Evolutionary conservation across 2,888 invertebrate species (phyloP).

Genomic region (Pheosia tremula): DNA sequence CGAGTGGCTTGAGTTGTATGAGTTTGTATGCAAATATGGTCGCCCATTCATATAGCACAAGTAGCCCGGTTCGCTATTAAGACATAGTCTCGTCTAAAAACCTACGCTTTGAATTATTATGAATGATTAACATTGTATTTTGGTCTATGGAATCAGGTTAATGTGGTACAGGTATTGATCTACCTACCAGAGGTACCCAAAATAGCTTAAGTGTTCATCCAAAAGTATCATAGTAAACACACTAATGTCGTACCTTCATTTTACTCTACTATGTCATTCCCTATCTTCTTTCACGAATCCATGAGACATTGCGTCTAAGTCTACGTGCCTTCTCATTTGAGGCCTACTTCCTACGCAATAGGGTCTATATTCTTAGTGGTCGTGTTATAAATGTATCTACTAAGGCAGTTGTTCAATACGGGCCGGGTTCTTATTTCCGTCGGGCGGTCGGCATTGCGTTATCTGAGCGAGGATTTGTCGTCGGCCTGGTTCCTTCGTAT

Average conservation of each 20-base stretch:
- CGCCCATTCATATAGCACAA: constrained; percentile 23
- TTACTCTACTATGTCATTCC: constrained; percentile 27
- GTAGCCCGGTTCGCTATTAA: constrained; percentile 21
- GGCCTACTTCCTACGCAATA: constrained; percentile 15
- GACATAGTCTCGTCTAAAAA: constrained; percentile 4
- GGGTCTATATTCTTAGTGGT: constrained; percentile 24
- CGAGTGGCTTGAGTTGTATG: constrained; percentile 27
- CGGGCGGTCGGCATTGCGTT: constrained; percentile 42
- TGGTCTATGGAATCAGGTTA: background rate
- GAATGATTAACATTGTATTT: background rate
- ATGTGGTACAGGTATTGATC: background rate
- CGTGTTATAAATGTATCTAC: constrained; percentile 19
- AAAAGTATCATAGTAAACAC: background rate
- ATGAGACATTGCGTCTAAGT: constrained; percentile 30
- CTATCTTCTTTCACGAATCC: constrained; percentile 26
- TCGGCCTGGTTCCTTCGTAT: constrained; percentile 42
- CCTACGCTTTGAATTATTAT: background rate
- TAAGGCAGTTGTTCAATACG: constrained; percentile 30
- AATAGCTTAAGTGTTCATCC: background rate
- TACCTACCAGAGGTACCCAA: background rate
- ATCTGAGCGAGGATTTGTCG: constrained; percentile 51
- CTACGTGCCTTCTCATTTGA: background rate
- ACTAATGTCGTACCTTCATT: constrained; percentile 3
- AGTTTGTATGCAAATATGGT: constrained; percentile 36
- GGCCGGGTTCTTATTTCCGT: constrained; percentile 46